Evolutionary conservation across 2,113 vertebrate genomes (phyloP).

Genomic region (Cepphus grylle): DNA sequence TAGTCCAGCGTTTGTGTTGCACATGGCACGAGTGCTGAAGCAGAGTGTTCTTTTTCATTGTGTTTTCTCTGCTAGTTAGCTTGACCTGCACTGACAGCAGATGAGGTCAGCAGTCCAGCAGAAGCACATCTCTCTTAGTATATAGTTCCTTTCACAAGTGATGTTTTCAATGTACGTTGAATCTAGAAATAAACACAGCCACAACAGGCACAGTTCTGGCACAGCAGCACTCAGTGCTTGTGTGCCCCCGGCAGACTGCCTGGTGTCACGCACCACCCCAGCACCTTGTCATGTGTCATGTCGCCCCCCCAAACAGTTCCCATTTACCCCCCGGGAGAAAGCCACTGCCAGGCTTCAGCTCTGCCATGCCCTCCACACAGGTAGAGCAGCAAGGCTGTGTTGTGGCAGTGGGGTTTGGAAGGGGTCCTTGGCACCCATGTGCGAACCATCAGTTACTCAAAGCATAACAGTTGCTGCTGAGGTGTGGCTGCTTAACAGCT

Average conservation of each 20-base stretch:
- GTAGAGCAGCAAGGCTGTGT: background rate
- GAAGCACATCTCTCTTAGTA: background rate
- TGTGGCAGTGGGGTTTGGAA: background rate
- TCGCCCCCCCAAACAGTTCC: background rate
- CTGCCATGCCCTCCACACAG: rapidly evolving
- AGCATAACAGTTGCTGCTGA: rapidly evolving
- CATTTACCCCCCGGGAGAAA: background rate
- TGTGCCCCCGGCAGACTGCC: background rate
- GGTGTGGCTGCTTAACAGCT: background rate
- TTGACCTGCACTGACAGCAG: background rate
- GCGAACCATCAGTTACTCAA: background rate
- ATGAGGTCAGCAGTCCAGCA: background rate
- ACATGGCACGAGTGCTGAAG: background rate
- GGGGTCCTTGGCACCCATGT: rapidly evolving
- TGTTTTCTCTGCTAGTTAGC: background rate
- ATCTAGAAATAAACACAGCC: background rate
- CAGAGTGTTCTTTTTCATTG: background rate
- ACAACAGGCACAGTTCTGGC: background rate
- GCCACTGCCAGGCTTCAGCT: background rate
- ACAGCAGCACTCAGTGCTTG: background rate
- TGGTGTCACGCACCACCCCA: rapidly evolving
- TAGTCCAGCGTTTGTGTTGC: background rate
- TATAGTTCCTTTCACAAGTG: background rate
- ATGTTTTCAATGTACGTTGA: background rate
- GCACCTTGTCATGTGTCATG: background rate